A percentile compares a stretch with the other conserved stretches of the same genome.
These are phyloP conservation scores for Ctenoplectra terminalis DNA, from an alignment of 1,140 invertebrate genomes.

Conservation along the genomic window DNA sequence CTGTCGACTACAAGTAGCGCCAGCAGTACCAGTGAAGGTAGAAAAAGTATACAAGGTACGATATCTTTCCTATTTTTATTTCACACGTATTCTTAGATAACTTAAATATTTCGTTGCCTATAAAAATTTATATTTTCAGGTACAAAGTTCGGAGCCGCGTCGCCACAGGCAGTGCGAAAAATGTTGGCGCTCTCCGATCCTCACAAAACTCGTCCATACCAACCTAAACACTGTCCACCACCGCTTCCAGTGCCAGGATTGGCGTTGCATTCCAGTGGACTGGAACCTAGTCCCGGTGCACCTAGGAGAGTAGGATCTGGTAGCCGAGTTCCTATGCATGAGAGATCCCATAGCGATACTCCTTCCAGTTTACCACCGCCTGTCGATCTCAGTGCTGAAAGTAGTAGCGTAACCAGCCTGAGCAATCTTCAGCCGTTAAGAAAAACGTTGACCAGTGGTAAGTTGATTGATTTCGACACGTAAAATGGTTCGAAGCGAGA, in stretches of 20 bases:
- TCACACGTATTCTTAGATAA: no score
- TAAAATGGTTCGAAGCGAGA: slow-evolving; percentile 65
- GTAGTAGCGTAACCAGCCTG: slow-evolving; percentile 96
- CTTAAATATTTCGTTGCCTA: no score
- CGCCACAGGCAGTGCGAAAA: slow-evolving; percentile 97
- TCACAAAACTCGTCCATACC: slow-evolving; percentile 93
- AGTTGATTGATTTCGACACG: slow-evolving; percentile 73
- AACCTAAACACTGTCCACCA: slow-evolving; percentile 86
- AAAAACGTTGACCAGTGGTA: slow-evolving; percentile 93
- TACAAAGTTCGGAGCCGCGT: slow-evolving; percentile 94
- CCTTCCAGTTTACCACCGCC: slow-evolving; percentile 90
- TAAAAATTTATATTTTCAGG: slow-evolving; percentile 74
- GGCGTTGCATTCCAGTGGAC: slow-evolving; percentile 80
- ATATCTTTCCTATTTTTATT: no score
- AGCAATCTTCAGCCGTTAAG: slow-evolving; percentile 92
- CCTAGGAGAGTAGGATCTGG: slow-evolving; percentile 87
- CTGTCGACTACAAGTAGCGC: slow-evolving; percentile 94
- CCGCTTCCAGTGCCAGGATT: slow-evolving; percentile 82
- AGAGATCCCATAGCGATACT: slow-evolving; percentile 95
- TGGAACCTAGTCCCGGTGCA: slow-evolving; percentile 86
- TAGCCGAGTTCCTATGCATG: slow-evolving; percentile 87
- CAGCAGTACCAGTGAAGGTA: slow-evolving; percentile 93
- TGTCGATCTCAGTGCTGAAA: slow-evolving; percentile 96
- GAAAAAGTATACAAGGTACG: slow-evolving; percentile 83
- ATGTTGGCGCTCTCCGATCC: slow-evolving; percentile 94